These are phyloP conservation scores for Eumerus sabulonum DNA, from an alignment of 2,888 invertebrate species.

Conservation along the genomic window DNA sequence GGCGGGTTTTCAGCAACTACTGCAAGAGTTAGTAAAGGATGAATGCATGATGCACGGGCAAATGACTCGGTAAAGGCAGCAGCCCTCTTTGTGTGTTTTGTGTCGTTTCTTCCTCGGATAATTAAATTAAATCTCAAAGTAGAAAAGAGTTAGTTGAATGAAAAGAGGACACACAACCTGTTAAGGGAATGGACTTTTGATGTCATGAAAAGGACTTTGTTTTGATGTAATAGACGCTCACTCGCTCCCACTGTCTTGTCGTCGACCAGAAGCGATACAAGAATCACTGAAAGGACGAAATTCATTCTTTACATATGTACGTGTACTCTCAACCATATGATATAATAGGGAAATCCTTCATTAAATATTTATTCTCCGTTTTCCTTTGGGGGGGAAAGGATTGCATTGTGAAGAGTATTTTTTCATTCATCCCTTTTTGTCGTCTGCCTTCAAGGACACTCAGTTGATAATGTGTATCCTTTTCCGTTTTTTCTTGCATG, in stretches of 20 bases:
- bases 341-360: slow-evolving; percentile 2
- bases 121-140: slow-evolving; percentile 61
- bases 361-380: slow-evolving; percentile 8
- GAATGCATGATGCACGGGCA: slow-evolving; percentile 1
- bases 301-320: not conserved
- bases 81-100: slow-evolving; percentile 1
- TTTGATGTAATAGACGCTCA: not conserved
- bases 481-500: too few relatives aligned
- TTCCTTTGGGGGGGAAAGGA: slow-evolving; percentile 7
- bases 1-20: slow-evolving; percentile 21
- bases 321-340: not conserved
- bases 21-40: not conserved
- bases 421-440: too few relatives aligned
- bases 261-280: too few relatives aligned
- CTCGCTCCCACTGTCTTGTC: not conserved
- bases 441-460: too few relatives aligned
- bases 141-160: slow-evolving; percentile 22
- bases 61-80: slow-evolving; percentile 34
- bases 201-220: slow-evolving; percentile 29
- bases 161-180: slow-evolving; percentile 54
- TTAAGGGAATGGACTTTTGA: slow-evolving; percentile 60
- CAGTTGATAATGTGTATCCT: too few relatives aligned
- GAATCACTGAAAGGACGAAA: slow-evolving; percentile 17
- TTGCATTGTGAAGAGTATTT: too few relatives aligned
- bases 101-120: slow-evolving; percentile 26